These are phyloP conservation scores for Charaxes varanes DNA, from an alignment of 1,140 invertebrate genomes.

Conservation along the genomic window DNA sequence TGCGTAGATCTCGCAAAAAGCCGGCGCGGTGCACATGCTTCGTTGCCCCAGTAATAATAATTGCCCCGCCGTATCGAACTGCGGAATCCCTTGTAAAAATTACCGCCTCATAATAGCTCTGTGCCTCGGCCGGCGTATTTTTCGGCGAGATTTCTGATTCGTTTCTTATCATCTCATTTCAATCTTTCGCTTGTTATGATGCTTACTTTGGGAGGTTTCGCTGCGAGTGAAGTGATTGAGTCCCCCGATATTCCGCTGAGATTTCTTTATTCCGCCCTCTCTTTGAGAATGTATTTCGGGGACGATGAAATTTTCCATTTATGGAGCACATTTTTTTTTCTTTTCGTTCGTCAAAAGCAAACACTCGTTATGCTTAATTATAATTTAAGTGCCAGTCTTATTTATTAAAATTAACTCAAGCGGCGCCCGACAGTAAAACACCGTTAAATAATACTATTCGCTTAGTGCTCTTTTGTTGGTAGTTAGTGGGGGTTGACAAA, in stretches of 20 bases:
- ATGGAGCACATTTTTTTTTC: too few species aligned
- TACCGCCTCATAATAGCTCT: conserved; percentile 63
- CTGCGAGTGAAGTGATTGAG: conserved; percentile 41
- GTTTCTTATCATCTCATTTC: conserved; percentile 60
- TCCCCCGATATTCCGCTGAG: conserved; percentile 35
- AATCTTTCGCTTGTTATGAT: conserved; percentile 67
- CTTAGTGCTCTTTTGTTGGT: too few species aligned
- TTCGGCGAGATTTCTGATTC: conserved; percentile 66
- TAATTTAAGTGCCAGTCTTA: too few species aligned
- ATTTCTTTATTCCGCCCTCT: conserved; percentile 23
- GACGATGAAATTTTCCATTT: too few species aligned
- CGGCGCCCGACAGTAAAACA: too few species aligned
- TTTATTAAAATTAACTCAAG: too few species aligned
- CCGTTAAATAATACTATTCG: too few species aligned
- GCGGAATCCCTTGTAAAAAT: conserved; percentile 65
- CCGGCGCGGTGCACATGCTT: conserved; percentile 34
- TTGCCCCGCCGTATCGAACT: conserved; percentile 57
- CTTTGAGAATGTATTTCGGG: conserved; percentile 10
- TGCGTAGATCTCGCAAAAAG: conserved; percentile 48
- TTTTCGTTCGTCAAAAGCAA: too few species aligned
- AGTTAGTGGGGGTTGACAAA: too few species aligned
- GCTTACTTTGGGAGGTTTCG: conserved; percentile 37
- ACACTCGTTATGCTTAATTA: too few species aligned
- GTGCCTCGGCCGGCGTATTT: conserved; percentile 52
- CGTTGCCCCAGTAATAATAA: conserved; percentile 58